Percentiles rank a stretch among this genome's conserved stretches.
Conservation (phyloP, 2,113 vertebrate species). For the Illadopsis cleaveri region DNA sequence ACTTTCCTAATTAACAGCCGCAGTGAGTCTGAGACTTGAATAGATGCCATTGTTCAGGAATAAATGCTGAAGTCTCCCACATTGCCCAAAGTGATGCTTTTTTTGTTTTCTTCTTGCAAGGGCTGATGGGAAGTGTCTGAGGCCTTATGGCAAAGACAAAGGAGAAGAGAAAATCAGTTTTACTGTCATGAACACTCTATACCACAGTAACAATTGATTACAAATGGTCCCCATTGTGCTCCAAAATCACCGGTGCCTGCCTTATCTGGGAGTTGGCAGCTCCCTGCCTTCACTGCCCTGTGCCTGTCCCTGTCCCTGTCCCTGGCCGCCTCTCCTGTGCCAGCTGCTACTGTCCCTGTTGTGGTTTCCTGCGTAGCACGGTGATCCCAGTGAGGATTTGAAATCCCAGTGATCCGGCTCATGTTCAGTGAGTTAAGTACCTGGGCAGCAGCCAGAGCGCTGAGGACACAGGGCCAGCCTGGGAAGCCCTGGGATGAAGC, state of each 20-base stretch:
- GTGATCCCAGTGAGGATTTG: background rate
- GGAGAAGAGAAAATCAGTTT: background rate
- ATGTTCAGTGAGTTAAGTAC: background rate
- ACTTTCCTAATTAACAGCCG: background rate
- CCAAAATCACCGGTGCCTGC: background rate
- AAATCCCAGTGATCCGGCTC: background rate
- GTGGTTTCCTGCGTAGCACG: background rate
- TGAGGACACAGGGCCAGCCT: background rate
- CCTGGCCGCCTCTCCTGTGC: fast-evolving
- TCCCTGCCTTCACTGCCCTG: background rate
- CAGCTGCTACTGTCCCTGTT: background rate
- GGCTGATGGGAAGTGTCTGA: background rate
- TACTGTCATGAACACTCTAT: background rate
- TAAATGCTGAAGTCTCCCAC: background rate
- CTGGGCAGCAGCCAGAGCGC: background rate
- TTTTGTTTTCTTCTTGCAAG: background rate
- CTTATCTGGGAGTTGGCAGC: fast-evolving
- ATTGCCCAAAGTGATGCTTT: background rate
- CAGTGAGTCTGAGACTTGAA: background rate
- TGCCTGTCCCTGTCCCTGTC: background rate
- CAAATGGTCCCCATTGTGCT: background rate
- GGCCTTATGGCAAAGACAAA: background rate
- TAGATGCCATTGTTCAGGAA: background rate
- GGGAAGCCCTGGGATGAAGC: background rate
- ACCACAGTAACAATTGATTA: background rate